Evolutionary conservation across 2,113 vertebrate species (phyloP).

Genomic region (Ranitomeya variabilis): DNA sequence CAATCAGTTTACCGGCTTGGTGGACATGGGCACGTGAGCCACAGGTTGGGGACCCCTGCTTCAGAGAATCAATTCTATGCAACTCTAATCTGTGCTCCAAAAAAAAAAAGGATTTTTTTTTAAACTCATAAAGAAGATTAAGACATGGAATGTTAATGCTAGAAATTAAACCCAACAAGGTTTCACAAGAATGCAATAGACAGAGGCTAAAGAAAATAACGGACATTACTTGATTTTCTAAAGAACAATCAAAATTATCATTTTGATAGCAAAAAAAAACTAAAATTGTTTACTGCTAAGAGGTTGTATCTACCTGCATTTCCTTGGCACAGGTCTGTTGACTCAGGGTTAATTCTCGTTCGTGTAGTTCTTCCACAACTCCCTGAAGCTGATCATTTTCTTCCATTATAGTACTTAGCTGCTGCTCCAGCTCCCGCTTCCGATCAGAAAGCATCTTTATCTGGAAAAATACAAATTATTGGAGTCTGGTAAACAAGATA

Average conservation of each 20-base stretch:
- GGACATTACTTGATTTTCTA: neutral
- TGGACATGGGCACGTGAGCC: too few relatives aligned
- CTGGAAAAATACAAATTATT: slow-evolving; percentile 67
- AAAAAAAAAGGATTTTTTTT: neutral
- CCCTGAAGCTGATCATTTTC: slow-evolving; percentile 91
- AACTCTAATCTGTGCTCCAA: too few relatives aligned
- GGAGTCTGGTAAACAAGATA: slow-evolving; percentile 29
- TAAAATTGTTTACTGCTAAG: neutral
- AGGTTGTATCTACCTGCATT: slow-evolving; percentile 78
- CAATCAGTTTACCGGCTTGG: too few relatives aligned
- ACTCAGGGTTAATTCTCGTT: slow-evolving; percentile 86
- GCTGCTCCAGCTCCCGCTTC: slow-evolving; percentile 89
- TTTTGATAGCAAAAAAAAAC: neutral
- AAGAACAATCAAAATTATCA: neutral
- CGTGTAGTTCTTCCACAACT: slow-evolving; percentile 86
- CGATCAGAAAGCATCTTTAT: slow-evolving; percentile 95
- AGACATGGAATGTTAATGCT: slow-evolving; percentile 15
- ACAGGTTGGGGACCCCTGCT: too few relatives aligned
- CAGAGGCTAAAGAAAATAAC: neutral
- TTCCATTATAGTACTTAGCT: slow-evolving; percentile 83
- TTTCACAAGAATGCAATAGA: slow-evolving; percentile 1
- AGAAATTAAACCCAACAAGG: neutral
- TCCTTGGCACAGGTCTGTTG: slow-evolving; percentile 90
- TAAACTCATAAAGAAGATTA: slow-evolving; percentile 2
- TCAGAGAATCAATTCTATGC: too few relatives aligned